phyloP scores from a whole-genome alignment of 2,797 vertebrate genomes.

The Coranthus polyacanthus region DNA sequence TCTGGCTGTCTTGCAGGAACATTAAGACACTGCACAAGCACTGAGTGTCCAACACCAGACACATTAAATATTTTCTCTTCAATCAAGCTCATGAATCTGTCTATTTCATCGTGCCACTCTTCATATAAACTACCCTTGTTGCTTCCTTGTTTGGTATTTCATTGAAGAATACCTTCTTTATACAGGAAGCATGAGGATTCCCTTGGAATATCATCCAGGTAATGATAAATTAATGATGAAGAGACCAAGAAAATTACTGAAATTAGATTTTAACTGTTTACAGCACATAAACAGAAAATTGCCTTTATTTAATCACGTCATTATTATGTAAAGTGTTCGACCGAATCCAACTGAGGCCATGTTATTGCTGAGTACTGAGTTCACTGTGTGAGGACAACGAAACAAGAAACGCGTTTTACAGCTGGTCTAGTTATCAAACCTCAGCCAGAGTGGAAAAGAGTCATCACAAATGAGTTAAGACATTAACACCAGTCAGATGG shows the following conservation, averaged over 20 bases:
- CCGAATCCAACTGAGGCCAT: constrained; percentile 50
- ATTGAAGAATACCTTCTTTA: constrained; percentile 65
- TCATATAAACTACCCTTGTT: constrained; percentile 52
- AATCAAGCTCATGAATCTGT: constrained; percentile 59
- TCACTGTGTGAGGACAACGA: constrained; percentile 37
- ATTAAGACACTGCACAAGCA: constrained; percentile 22
- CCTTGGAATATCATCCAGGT: constrained; percentile 60
- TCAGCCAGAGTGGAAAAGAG: constrained; percentile 53
- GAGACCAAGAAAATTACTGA: constrained; percentile 64
- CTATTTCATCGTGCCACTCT: constrained; percentile 54
- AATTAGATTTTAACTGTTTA: constrained; percentile 78
- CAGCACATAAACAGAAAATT: constrained; percentile 75
- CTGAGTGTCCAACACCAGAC: constrained; percentile 23
- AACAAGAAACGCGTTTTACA: constrained; percentile 62
- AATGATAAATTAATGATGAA: constrained; percentile 72
- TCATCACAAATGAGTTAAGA: constrained; percentile 70
- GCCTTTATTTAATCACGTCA: constrained; percentile 76
- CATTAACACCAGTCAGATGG: constrained; percentile 79
- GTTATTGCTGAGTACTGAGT: constrained; percentile 43
- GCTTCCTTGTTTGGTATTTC: constrained; percentile 60
- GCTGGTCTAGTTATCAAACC: constrained; percentile 55
- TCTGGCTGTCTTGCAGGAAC: constrained; percentile 20
- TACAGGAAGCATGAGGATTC: constrained; percentile 55
- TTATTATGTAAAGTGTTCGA: constrained; percentile 71
- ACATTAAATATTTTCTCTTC: constrained; percentile 45